phyloP scores from a whole-genome alignment of 2,888 invertebrate genomes.

The Apamea epomidion region DNA sequence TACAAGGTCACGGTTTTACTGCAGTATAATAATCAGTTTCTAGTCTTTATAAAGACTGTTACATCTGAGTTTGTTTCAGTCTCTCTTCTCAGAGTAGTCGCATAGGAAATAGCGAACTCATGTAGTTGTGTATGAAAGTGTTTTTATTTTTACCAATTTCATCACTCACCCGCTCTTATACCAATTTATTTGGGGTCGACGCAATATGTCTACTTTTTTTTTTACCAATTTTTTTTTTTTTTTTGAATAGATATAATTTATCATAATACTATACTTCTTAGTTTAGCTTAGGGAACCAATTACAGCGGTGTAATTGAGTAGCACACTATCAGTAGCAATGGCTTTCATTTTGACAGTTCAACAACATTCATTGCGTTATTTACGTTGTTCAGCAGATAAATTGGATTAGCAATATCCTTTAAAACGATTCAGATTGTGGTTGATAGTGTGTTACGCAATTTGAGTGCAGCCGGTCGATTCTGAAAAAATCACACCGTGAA shows the following conservation, averaged over 20 bases:
- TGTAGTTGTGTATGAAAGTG: background rate
- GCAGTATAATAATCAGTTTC: background rate
- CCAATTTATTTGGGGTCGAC: too few relatives aligned
- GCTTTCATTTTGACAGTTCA: too few relatives aligned
- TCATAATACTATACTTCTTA: background rate
- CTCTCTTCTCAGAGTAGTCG: background rate
- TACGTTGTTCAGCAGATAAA: too few relatives aligned
- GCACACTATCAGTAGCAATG: too few relatives aligned
- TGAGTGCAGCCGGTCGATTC: background rate
- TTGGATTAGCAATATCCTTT: too few relatives aligned
- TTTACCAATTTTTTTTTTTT: background rate
- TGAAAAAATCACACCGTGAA: too few relatives aligned
- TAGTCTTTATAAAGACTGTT: background rate
- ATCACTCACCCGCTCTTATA: background rate
- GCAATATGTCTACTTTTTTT: background rate
- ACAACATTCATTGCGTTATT: too few relatives aligned
- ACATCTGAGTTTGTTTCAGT: background rate
- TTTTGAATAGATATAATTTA: background rate
- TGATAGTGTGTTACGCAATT: too few relatives aligned
- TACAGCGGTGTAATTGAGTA: background rate
- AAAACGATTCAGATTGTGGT: too few relatives aligned
- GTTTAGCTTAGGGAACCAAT: too few relatives aligned
- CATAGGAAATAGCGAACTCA: background rate
- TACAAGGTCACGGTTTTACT: background rate
- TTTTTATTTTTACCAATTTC: background rate